phyloP scores from a whole-genome alignment of 1,140 invertebrate genomes.

The Ips typographus region DNA sequence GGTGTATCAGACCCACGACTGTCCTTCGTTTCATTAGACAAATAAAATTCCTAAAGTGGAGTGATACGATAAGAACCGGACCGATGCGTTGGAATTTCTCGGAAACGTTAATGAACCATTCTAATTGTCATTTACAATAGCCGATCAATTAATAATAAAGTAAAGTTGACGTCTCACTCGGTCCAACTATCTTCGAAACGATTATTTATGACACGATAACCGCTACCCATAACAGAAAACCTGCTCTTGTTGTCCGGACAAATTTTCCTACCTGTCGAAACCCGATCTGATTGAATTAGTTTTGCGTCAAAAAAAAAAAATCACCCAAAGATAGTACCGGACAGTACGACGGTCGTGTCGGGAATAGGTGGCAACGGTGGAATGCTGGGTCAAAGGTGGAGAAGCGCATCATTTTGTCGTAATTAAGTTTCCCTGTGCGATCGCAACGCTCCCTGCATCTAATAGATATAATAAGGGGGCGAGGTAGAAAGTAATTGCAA shows the following conservation, averaged over 20 bases:
- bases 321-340: constrained; percentile 10
- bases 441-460: constrained; percentile 50
- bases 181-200: constrained; percentile 27
- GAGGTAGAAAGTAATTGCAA: constrained; percentile 50
- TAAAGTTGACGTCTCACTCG: constrained; percentile 33
- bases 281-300: constrained; percentile 11
- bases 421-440: constrained; percentile 52
- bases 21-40: too few relatives aligned
- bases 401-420: constrained; percentile 48
- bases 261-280: constrained; percentile 16
- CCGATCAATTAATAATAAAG: constrained; percentile 40
- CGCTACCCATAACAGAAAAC: constrained; percentile 19
- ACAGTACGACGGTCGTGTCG: constrained; percentile 38
- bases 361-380: constrained; percentile 45
- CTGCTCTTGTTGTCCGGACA: constrained; percentile 21
- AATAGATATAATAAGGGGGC: constrained; percentile 54
- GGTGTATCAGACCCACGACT: too few relatives aligned
- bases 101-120: constrained; percentile 34
- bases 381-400: constrained; percentile 52
- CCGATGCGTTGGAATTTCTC: constrained; percentile 23
- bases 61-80: constrained; percentile 21
- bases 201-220: constrained; percentile 31
- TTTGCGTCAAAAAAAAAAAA: background rate
- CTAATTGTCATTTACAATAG: constrained; percentile 40
- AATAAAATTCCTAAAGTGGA: too few relatives aligned